Evolutionary conservation across 92 coral and sea anemone species (phyloP).

Genomic region (Paragorgia papillata): DNA sequence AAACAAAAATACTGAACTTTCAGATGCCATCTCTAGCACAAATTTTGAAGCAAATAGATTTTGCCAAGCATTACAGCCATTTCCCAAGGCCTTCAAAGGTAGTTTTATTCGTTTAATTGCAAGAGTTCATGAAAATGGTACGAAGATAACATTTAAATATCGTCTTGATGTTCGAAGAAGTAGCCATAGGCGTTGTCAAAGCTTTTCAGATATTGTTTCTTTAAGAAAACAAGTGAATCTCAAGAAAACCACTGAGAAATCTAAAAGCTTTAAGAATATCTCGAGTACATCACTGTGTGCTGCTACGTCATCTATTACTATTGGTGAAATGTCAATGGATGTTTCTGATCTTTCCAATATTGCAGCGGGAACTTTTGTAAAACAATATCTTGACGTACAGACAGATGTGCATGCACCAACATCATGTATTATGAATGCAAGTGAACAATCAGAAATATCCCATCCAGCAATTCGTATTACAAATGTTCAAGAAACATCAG

Average conservation of each 20-base stretch:
- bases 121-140: constrained; percentile 32
- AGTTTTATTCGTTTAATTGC: constrained; percentile 6
- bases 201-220: constrained; percentile 6
- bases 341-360: not conserved
- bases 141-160: constrained; percentile 16
- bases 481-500: too few relatives aligned
- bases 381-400: not conserved
- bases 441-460: not conserved
- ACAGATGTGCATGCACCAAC: not conserved
- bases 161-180: constrained; percentile 33
- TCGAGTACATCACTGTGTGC: not conserved
- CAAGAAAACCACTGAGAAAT: not conserved
- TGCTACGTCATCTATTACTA: constrained; percentile 20
- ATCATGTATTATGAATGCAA: not conserved
- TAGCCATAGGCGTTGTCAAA: constrained; percentile 1
- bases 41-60: not conserved
- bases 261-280: constrained; percentile 15
- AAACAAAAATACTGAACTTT: not conserved
- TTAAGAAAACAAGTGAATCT: not conserved
- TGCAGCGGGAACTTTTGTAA: too few relatives aligned
- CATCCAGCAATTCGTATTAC: not conserved
- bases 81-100: not conserved
- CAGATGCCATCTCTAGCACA: not conserved
- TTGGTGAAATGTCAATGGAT: constrained; percentile 3
- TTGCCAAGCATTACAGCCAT: not conserved